These are phyloP conservation scores for Xestia xanthographa DNA, from an alignment of 2,888 invertebrate genomes.

Conservation along the genomic window DNA sequence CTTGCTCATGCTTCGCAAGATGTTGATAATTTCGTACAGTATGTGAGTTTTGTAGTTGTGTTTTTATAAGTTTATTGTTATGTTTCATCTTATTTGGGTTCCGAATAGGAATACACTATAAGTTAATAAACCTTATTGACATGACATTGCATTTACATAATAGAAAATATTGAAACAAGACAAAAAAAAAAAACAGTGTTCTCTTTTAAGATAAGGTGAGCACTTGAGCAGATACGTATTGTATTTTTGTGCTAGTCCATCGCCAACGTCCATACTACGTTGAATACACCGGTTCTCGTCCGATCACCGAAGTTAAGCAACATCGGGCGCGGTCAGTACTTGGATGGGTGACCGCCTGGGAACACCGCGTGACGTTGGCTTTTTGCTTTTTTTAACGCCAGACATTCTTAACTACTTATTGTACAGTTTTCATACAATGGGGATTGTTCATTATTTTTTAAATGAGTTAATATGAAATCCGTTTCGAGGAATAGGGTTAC, in stretches of 20 bases:
- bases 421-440: not conserved
- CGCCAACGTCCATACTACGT: conserved; percentile 83
- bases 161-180: not conserved
- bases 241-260: not conserved
- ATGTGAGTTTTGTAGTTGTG: not conserved
- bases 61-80: not conserved
- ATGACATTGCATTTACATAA: not conserved
- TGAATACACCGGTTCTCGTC: conserved; percentile 88
- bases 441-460: no score
- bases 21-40: no score
- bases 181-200: no score
- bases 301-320: conserved; percentile 89
- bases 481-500: no score
- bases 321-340: conserved; percentile 88
- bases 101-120: not conserved
- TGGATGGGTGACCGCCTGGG: conserved; percentile 89
- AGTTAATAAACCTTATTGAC: not conserved
- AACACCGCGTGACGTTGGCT: conserved; percentile 83
- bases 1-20: not conserved
- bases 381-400: no score
- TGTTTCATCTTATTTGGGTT: not conserved
- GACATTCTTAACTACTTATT: no score
- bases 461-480: no score
- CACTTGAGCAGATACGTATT: not conserved
- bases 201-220: not conserved